Evolutionary conservation across 2,888 invertebrate species (phyloP).

Genomic region (Nemoura dubitans): DNA sequence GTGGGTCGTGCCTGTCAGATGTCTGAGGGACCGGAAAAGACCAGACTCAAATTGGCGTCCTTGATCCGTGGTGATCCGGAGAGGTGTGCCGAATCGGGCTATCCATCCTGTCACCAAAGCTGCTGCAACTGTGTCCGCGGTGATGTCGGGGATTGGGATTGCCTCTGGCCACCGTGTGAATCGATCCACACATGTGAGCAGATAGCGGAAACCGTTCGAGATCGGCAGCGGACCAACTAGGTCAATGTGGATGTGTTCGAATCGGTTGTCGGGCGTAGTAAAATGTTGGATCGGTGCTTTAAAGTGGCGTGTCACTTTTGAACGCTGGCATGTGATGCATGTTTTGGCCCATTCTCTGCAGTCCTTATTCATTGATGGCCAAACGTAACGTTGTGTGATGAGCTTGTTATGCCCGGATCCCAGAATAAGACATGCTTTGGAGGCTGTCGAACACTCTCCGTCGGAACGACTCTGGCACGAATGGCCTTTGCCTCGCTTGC

Average conservation of each 20-base stretch:
- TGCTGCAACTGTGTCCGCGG: constrained; percentile 57
- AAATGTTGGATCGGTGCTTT: constrained; percentile 50
- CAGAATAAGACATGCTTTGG: no score
- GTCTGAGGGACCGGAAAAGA: constrained; percentile 51
- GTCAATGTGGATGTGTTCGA: constrained; percentile 60
- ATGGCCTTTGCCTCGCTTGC: constrained; percentile 9
- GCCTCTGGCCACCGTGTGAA: constrained; percentile 59
- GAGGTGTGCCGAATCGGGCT: constrained; percentile 57
- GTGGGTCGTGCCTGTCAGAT: constrained; percentile 52
- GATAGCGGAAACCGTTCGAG: constrained; percentile 50
- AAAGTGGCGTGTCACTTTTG: constrained; percentile 56
- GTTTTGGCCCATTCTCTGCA: constrained; percentile 53
- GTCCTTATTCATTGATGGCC: constrained; percentile 51
- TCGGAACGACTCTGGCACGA: neutral
- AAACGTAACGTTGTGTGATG: constrained; percentile 46
- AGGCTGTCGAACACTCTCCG: no score
- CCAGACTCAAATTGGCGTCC: constrained; percentile 57
- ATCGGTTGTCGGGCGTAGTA: constrained; percentile 53
- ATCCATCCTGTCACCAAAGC: constrained; percentile 58
- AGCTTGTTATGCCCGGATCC: constrained; percentile 23
- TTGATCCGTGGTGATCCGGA: constrained; percentile 57
- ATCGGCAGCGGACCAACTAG: constrained; percentile 59
- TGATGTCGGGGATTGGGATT: constrained; percentile 56
- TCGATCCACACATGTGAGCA: constrained; percentile 54
- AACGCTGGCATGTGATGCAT: constrained; percentile 55